These are phyloP conservation scores for Corbicula japonica DNA, from an alignment of 2,888 invertebrate species.

Conservation along the genomic window DNA sequence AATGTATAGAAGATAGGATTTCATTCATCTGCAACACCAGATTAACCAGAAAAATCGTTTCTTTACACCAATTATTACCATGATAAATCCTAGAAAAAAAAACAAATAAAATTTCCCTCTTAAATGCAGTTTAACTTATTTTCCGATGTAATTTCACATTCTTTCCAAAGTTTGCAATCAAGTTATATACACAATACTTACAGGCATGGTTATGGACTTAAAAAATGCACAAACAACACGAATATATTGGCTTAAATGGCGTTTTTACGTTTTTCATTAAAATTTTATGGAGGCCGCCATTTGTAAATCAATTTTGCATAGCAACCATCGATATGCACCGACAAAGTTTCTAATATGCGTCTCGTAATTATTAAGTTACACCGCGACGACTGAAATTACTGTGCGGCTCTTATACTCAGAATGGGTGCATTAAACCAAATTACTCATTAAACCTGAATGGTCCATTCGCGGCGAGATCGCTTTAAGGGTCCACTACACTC, in stretches of 20 bases:
- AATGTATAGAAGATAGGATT: no score
- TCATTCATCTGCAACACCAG: not conserved
- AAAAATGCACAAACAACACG: not conserved
- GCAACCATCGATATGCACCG: constrained; percentile 44
- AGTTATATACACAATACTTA: no score
- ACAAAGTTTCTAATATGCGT: not conserved
- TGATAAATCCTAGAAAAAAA: not conserved
- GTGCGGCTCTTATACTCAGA: no score
- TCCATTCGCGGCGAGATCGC: no score
- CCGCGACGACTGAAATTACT: no score
- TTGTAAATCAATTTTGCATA: constrained; percentile 70
- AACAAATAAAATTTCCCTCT: not conserved
- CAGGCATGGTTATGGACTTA: constrained; percentile 15
- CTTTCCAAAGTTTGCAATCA: no score
- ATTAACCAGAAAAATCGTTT: not conserved
- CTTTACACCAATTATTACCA: not conserved
- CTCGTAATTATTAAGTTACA: not conserved
- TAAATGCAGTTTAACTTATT: not conserved
- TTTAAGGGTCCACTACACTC: no score
- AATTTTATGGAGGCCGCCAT: constrained; percentile 64
- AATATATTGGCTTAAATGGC: not conserved
- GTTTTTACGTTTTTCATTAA: not conserved
- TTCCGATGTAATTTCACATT: not conserved
- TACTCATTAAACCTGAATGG: no score
- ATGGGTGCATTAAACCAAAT: no score